A percentile compares a stretch with the other conserved stretches of the same genome.
Conservation (phyloP, 2,113 vertebrate genomes). For the Zootoca vivipara region DNA sequence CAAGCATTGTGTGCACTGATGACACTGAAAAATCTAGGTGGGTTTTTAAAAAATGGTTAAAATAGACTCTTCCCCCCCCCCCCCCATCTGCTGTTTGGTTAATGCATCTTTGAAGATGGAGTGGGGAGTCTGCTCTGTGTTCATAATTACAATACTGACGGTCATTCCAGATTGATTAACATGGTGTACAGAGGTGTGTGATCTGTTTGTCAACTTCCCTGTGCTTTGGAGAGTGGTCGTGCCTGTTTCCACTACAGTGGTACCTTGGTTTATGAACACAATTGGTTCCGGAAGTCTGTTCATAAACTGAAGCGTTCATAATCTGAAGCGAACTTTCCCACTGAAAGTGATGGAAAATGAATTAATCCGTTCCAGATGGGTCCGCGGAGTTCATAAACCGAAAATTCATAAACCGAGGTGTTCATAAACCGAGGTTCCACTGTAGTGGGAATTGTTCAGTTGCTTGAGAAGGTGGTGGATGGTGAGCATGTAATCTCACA, state of each 20-base stretch:
- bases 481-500: no score
- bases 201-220: not conserved
- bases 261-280: no score
- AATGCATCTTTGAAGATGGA: not conserved
- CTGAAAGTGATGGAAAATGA: no score
- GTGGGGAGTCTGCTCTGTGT: not conserved
- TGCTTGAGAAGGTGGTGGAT: not conserved
- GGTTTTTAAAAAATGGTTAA: not conserved
- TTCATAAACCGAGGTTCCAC: no score
- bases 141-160: not conserved
- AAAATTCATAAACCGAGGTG: no score
- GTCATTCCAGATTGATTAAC: not conserved
- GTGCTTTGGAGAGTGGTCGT: not conserved
- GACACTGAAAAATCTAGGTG: not conserved
- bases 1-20: not conserved
- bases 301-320: no score
- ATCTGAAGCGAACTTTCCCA: no score
- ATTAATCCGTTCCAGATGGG: no score
- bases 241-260: not conserved
- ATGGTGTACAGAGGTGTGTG: not conserved
- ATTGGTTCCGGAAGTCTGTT: no score
- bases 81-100: not conserved
- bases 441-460: not conserved
- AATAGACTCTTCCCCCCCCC: not conserved
- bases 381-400: no score